Conservation (phyloP, 2,113 vertebrate species). For the Pelecanoides urinatrix region DNA sequence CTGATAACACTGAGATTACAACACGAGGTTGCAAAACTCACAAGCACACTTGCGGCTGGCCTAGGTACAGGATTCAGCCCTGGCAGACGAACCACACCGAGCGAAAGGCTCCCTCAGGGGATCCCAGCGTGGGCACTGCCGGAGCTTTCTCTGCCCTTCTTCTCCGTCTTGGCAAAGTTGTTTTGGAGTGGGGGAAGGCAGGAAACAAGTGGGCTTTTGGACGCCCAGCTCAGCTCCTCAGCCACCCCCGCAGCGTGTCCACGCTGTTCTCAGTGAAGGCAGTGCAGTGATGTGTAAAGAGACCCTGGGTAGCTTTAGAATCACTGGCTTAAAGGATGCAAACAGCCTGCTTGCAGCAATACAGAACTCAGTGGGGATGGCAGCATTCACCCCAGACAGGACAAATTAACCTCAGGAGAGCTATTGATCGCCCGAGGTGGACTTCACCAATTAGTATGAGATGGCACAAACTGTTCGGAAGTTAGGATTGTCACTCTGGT, state of each 20-base stretch:
- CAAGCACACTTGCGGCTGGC: not conserved
- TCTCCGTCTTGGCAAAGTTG: not conserved
- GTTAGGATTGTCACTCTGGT: not conserved
- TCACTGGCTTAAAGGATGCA: not conserved
- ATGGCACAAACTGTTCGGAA: not conserved
- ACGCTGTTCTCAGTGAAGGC: not conserved
- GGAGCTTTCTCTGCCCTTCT: not conserved
- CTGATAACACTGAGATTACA: not conserved
- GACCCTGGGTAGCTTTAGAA: not conserved
- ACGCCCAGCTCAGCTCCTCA: not conserved
- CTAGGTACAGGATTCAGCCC: not conserved
- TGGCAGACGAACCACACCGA: not conserved
- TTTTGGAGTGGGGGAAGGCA: not conserved
- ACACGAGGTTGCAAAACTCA: not conserved
- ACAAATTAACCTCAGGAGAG: conserved; percentile 30
- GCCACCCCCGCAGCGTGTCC: rapidly evolving
- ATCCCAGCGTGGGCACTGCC: not conserved
- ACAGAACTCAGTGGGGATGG: not conserved
- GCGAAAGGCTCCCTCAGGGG: not conserved
- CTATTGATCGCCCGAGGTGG: not conserved
- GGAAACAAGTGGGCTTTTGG: not conserved
- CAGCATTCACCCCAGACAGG: not conserved
- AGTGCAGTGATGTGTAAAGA: not conserved
- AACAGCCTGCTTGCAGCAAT: not conserved
- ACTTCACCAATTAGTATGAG: not conserved